These are phyloP conservation scores for Albula glossodonta DNA, from an alignment of 2,113 vertebrate genomes.

Conservation along the genomic window DNA sequence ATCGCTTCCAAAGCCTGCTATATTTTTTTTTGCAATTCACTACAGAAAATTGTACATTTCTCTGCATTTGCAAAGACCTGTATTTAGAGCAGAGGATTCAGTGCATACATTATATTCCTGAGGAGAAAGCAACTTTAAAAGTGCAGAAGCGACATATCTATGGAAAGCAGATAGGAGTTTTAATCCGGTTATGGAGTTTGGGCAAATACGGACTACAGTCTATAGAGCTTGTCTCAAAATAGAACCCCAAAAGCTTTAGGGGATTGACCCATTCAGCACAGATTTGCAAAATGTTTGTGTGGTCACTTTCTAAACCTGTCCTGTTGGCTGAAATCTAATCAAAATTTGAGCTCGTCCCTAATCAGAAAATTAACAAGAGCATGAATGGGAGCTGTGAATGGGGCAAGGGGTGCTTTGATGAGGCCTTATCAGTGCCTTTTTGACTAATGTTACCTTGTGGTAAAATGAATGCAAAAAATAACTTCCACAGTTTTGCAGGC, in stretches of 20 bases:
- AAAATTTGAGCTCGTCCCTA: background rate
- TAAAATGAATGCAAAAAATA: too few relatives aligned
- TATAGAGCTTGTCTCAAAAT: background rate
- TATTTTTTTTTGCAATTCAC: background rate
- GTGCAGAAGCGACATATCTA: constrained; percentile 63
- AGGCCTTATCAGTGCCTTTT: background rate
- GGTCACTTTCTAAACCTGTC: constrained; percentile 9
- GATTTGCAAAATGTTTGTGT: constrained; percentile 4
- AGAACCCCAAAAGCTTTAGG: constrained; percentile 47
- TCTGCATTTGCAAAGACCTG: background rate
- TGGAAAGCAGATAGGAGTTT: constrained; percentile 61
- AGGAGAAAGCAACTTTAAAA: constrained; percentile 53
- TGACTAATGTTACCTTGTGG: too few relatives aligned
- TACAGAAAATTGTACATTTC: background rate
- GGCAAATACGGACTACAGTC: background rate
- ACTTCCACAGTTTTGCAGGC: too few relatives aligned
- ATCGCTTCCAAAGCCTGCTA: background rate
- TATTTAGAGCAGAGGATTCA: constrained; percentile 7
- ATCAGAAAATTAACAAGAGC: background rate
- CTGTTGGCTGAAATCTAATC: constrained; percentile 6
- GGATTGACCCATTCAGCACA: constrained; percentile 47
- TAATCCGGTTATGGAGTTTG: constrained; percentile 61
- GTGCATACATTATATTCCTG: constrained; percentile 1
- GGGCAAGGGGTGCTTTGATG: background rate
- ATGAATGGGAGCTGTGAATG: background rate